Conservation (phyloP, 2,888 invertebrate species). For the Campopleginae sp. region DNA sequence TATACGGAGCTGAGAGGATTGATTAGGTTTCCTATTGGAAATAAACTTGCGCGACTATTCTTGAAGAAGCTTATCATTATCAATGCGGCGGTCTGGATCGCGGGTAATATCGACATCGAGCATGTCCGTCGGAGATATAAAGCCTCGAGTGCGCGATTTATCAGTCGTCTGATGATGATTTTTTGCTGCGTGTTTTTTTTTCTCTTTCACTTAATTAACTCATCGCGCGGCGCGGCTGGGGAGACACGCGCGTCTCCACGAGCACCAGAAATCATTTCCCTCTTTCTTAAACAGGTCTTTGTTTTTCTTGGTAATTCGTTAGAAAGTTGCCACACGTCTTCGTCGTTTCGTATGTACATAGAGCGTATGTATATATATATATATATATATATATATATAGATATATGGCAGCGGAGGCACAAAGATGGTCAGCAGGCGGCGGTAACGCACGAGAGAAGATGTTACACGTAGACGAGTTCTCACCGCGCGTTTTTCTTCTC, state of each 20-base stretch:
- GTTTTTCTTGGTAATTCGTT: conserved; percentile 74
- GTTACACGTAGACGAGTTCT: conserved; percentile 53
- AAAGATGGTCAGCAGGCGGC: conserved; percentile 38
- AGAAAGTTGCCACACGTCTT: conserved; percentile 72
- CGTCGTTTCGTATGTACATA: conserved; percentile 20
- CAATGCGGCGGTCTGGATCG: conserved; percentile 16
- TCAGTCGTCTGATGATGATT: neutral
- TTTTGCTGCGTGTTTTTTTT: conserved; percentile 7
- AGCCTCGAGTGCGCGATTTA: neutral
- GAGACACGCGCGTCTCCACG: conserved; percentile 43
- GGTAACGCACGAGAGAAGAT: conserved; percentile 59
- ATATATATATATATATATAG: conserved; percentile 18
- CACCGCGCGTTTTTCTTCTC: conserved; percentile 41
- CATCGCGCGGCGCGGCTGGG: conserved; percentile 25
- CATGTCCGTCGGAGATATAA: conserved; percentile 4
- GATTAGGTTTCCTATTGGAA: neutral
- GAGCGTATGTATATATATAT: conserved; percentile 9
- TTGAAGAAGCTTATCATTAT: conserved; percentile 50
- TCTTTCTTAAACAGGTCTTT: conserved; percentile 73
- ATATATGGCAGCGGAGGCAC: neutral
- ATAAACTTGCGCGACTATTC: conserved; percentile 16
- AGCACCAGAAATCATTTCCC: conserved; percentile 75
- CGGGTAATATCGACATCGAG: conserved; percentile 7
- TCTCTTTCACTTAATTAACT: conserved; percentile 60
- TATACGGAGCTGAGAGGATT: too few species aligned